These are phyloP conservation scores for Catharus fuscescens DNA, from an alignment of 2,113 vertebrate genomes.

Conservation along the genomic window DNA sequence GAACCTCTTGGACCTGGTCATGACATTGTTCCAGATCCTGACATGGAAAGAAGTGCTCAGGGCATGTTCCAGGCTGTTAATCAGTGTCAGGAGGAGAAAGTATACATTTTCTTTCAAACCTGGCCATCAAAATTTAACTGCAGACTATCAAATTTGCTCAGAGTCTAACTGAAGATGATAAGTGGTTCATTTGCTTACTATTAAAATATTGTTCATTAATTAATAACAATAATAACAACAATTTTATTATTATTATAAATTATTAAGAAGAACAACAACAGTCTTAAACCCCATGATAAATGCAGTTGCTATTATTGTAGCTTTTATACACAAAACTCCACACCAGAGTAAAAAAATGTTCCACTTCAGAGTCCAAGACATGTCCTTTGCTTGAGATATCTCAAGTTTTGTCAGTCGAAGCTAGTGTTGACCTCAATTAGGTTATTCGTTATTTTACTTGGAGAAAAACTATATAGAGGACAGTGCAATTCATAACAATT, in stretches of 20 bases:
- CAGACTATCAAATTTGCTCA: background rate
- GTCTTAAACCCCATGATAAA: background rate
- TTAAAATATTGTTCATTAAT: background rate
- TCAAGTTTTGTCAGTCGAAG: background rate
- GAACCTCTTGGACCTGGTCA: background rate
- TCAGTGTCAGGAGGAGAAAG: background rate
- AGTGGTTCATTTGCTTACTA: background rate
- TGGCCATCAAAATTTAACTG: background rate
- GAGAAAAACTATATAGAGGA: background rate
- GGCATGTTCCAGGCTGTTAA: background rate
- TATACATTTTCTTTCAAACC: background rate
- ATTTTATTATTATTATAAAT: background rate
- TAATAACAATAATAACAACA: background rate
- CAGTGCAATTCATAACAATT: background rate
- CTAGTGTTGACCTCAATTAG: background rate
- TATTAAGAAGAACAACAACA: background rate
- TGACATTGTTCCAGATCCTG: background rate
- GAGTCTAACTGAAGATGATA: background rate
- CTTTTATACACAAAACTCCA: background rate
- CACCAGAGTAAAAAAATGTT: background rate
- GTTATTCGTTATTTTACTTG: background rate
- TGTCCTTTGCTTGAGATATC: background rate
- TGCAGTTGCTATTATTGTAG: background rate
- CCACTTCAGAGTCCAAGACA: background rate
- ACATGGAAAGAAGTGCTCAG: background rate